Evolutionary conservation across 1,140 invertebrate species (phyloP).

Genomic region (Aleiodes sp.): DNA sequence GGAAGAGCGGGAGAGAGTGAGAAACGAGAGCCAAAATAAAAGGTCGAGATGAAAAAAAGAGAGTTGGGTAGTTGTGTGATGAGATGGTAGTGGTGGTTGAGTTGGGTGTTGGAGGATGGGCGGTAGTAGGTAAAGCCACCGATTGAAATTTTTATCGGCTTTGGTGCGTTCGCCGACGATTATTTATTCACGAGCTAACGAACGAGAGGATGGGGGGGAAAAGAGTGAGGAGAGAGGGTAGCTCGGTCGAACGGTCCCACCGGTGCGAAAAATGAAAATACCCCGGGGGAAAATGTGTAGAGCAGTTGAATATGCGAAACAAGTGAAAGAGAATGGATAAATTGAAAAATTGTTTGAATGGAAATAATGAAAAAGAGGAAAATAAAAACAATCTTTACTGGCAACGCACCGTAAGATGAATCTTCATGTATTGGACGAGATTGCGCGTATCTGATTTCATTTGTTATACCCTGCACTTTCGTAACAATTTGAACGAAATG

Average conservation of each 20-base stretch:
- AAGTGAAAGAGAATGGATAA: slow-evolving; percentile 13
- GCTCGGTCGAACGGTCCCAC: background rate
- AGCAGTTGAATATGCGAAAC: slow-evolving; percentile 2
- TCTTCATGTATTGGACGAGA: background rate
- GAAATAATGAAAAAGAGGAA: too few species aligned
- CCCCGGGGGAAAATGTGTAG: background rate
- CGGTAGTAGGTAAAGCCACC: slow-evolving; percentile 46
- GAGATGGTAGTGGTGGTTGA: slow-evolving; percentile 14
- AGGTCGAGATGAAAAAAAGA: background rate
- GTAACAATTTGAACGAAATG: slow-evolving; percentile 1
- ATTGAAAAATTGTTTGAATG: slow-evolving; percentile 15
- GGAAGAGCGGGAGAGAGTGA: too few species aligned
- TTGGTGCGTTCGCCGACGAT: slow-evolving; percentile 47
- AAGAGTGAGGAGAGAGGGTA: background rate
- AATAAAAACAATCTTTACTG: background rate
- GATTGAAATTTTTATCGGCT: slow-evolving; percentile 59
- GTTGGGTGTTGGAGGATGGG: slow-evolving; percentile 11
- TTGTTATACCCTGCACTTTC: background rate
- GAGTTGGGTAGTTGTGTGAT: slow-evolving; percentile 1
- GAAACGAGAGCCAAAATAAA: slow-evolving; percentile 17
- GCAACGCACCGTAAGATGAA: background rate
- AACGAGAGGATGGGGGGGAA: slow-evolving; percentile 23
- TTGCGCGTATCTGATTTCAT: background rate
- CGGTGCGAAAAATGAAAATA: slow-evolving; percentile 36
- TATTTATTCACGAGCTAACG: slow-evolving; percentile 54